These are phyloP conservation scores for Neosalanx taihuensis DNA, from an alignment of 2,797 vertebrate genomes.

Conservation along the genomic window DNA sequence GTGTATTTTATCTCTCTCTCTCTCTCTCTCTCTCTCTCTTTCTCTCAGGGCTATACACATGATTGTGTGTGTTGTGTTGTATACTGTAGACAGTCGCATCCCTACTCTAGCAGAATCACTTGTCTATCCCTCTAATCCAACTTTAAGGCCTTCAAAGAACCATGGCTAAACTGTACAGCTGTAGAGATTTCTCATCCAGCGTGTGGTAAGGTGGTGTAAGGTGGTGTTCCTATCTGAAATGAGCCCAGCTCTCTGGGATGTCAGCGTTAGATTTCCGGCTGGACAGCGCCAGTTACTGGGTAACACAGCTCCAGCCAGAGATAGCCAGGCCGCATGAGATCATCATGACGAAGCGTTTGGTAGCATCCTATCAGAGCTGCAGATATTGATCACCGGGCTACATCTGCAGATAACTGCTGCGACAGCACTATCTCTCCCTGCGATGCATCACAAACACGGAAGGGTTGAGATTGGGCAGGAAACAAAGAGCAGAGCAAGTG, in stretches of 20 bases:
- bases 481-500: conserved; percentile 3
- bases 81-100: background rate
- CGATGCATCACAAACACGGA: conserved; percentile 45
- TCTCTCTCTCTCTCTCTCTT: too few species aligned
- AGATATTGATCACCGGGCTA: conserved; percentile 49
- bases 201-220: too few species aligned
- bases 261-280: conserved; percentile 29
- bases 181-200: background rate
- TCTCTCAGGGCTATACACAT: too few species aligned
- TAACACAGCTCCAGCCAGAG: background rate
- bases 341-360: conserved; percentile 47
- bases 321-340: conserved; percentile 39
- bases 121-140: background rate
- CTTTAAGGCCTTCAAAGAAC: background rate
- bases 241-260: background rate
- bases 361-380: conserved; percentile 42
- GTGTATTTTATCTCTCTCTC: background rate
- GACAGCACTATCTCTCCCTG: conserved; percentile 51
- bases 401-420: conserved; percentile 58
- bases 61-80: too few species aligned
- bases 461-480: conserved; percentile 7
- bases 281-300: conserved; percentile 41
- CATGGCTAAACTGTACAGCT: background rate
- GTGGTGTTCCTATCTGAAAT: conserved; percentile 36
- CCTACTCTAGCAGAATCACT: background rate